Conservation (phyloP, 2,888 invertebrate species). For the Meloe dianella region DNA sequence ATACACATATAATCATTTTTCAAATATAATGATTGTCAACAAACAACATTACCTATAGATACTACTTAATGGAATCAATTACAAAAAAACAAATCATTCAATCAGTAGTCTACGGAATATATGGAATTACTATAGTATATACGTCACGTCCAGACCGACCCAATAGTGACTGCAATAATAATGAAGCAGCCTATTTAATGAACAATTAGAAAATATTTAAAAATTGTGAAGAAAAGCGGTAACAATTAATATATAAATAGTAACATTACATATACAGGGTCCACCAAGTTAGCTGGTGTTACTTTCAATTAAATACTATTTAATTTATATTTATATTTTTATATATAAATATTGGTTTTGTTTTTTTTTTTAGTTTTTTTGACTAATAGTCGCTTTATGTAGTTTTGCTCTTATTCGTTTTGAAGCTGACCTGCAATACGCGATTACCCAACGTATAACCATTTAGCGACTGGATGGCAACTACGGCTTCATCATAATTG, state of each 20-base stretch:
- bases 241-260: conserved; percentile 34
- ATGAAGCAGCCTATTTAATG: conserved; percentile 5
- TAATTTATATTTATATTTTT: conserved; percentile 16
- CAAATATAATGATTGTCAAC: conserved; percentile 6
- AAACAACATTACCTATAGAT: background rate
- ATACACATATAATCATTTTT: background rate
- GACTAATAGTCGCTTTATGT: conserved; percentile 61
- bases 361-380: conserved; percentile 32
- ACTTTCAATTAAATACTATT: conserved; percentile 22
- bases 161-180: conserved; percentile 11
- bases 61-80: background rate
- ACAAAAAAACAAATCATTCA: background rate
- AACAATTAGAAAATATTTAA: conserved; percentile 25
- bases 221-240: conserved; percentile 32
- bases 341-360: conserved; percentile 21
- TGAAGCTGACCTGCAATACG: conserved; percentile 96
- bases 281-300: conserved; percentile 44
- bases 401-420: conserved; percentile 86
- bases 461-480: conserved; percentile 95
- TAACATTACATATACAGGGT: conserved; percentile 31
- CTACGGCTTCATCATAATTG: conserved; percentile 95
- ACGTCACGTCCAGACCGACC: conserved; percentile 7
- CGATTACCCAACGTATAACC: conserved; percentile 95
- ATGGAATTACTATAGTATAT: background rate
- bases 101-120: background rate